Conservation (phyloP, 2,113 vertebrate species). For the Elephantulus edwardii region DNA sequence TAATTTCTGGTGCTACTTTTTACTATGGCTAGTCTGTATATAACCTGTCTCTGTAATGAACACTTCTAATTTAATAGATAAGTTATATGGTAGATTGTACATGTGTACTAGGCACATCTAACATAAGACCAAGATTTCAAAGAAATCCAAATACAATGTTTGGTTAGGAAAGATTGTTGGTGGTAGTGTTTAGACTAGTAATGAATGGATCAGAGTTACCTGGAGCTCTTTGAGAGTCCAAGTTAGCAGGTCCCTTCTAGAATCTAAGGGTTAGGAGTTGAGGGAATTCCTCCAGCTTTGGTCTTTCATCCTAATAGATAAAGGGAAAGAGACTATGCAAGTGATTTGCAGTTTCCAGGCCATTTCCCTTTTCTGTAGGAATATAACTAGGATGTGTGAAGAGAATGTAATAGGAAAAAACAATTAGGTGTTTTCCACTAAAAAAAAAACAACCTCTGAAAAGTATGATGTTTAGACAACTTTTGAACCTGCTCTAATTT, state of each 20-base stretch:
- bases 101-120: not conserved
- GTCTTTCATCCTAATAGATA: not conserved
- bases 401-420: not conserved
- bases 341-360: not conserved
- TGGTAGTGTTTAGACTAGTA: not conserved
- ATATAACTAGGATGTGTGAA: too few relatives aligned
- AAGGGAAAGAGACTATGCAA: not conserved
- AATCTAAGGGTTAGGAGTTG: not conserved
- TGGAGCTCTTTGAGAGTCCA: not conserved
- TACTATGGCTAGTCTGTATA: not conserved
- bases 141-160: not conserved
- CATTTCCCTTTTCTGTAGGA: not conserved
- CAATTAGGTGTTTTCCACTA: not conserved
- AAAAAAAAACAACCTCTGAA: too few relatives aligned
- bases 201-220: not conserved
- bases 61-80: conserved; percentile 20
- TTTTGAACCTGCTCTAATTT: conserved; percentile 23
- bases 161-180: not conserved
- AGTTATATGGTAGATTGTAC: not conserved
- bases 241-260: not conserved
- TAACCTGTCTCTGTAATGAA: not conserved
- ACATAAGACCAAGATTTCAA: not conserved
- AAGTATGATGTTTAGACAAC: not conserved
- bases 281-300: not conserved
- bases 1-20: not conserved